Conservation (phyloP, 2,797 vertebrate species). For the Pangasius djambal region DNA sequence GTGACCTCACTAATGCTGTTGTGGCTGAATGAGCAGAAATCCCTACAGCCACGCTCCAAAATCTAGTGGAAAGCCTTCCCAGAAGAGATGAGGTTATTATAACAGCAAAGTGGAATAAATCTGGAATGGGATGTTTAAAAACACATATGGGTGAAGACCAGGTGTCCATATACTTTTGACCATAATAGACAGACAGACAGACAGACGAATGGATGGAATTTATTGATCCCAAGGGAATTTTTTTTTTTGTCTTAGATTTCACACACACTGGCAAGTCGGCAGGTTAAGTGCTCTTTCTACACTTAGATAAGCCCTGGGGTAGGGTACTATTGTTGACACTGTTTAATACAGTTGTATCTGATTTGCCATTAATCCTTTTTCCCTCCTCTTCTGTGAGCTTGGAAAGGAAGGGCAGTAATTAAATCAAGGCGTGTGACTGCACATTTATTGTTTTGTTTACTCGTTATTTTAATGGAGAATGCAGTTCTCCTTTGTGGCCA, state of each 20-base stretch:
- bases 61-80: not conserved
- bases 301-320: no score
- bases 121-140: not conserved
- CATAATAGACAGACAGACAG: not conserved
- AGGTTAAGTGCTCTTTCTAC: no score
- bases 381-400: not conserved
- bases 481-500: not conserved
- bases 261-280: not conserved
- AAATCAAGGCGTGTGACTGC: constrained; percentile 9
- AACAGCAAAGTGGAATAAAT: not conserved
- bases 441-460: not conserved
- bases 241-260: not conserved
- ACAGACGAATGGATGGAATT: not conserved
- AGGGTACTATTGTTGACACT: not conserved
- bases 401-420: constrained; percentile 2
- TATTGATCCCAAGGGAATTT: not conserved
- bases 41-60: not conserved
- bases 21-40: not conserved
- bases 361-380: not conserved
- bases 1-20: not conserved
- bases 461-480: not conserved
- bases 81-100: constrained; percentile 11
- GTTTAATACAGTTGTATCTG: not conserved
- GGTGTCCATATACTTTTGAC: not conserved
- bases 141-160: not conserved